Evolutionary conservation across 2,888 invertebrate species (phyloP).

Genomic region (Platycnemis pennipes): DNA sequence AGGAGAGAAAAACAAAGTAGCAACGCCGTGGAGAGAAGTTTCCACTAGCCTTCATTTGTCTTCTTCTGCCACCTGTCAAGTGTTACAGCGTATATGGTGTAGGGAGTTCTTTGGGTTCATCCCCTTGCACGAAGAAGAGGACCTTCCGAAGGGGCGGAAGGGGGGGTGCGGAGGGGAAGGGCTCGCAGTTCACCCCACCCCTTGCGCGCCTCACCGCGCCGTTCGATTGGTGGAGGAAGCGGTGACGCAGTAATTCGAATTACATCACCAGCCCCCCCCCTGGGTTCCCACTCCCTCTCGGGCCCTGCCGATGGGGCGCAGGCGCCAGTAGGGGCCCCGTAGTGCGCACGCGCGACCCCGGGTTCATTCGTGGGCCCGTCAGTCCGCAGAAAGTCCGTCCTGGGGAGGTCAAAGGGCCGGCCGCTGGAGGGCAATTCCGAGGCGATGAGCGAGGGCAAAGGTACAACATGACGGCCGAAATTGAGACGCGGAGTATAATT

Average conservation of each 20-base stretch:
- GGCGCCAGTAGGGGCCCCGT: too few species aligned
- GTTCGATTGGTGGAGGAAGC: slow-evolving; percentile 67
- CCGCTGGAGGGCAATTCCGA: too few species aligned
- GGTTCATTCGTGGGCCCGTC: too few species aligned
- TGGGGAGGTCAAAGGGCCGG: too few species aligned
- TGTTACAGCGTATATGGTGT: slow-evolving; percentile 58
- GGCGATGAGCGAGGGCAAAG: too few species aligned
- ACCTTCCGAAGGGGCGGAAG: too few species aligned
- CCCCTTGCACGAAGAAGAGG: background rate
- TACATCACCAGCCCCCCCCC: slow-evolving; percentile 7
- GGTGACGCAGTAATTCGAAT: slow-evolving; percentile 63
- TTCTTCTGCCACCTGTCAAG: slow-evolving; percentile 66
- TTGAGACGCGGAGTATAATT: too few species aligned
- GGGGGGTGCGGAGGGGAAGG: background rate
- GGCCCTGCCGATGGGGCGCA: too few species aligned
- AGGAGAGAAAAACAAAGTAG: slow-evolving; percentile 61
- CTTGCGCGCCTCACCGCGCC: background rate
- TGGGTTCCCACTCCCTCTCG: background rate
- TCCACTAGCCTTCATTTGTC: slow-evolving; percentile 58
- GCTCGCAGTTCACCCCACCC: background rate
- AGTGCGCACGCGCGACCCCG: background rate
- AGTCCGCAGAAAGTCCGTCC: too few species aligned
- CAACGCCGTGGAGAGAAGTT: slow-evolving; percentile 49
- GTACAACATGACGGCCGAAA: too few species aligned
- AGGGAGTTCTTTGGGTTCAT: slow-evolving; percentile 46